Evolutionary conservation across 1,140 invertebrate species (phyloP).

Genomic region (Aporrectodea caliginosa): DNA sequence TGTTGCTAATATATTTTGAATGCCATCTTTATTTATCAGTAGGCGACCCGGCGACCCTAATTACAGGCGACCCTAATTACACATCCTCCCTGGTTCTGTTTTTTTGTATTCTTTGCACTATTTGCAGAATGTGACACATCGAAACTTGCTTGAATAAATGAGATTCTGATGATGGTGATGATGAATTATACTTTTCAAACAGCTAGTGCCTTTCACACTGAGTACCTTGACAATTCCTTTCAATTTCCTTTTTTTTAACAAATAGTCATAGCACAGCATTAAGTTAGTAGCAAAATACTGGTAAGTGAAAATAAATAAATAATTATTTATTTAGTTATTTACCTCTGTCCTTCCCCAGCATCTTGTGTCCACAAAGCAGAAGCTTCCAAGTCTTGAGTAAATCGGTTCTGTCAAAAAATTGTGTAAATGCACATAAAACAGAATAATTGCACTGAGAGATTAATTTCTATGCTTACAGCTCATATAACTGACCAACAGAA

Average conservation of each 20-base stretch:
- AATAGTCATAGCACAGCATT: not conserved
- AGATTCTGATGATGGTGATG: not conserved
- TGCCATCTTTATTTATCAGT: too few species aligned
- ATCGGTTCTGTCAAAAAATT: not conserved
- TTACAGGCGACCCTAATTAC: too few species aligned
- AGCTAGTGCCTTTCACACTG: not conserved
- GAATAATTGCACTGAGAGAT: not conserved
- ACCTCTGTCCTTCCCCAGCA: not conserved
- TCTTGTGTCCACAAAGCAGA: not conserved
- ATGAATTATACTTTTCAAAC: not conserved
- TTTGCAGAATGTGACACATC: too few species aligned
- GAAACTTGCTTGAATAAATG: not conserved
- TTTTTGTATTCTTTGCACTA: too few species aligned
- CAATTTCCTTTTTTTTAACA: not conserved
- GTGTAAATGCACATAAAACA: not conserved
- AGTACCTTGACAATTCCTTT: not conserved
- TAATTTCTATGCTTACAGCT: not conserved
- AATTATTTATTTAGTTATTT: not conserved
- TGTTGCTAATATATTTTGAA: too few species aligned
- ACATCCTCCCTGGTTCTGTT: too few species aligned
- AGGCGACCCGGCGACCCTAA: too few species aligned
- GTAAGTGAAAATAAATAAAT: not conserved
- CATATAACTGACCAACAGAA: not conserved
- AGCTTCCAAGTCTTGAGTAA: not conserved
- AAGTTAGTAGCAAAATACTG: not conserved